These are phyloP conservation scores for Leptopterna dolabrata DNA, from an alignment of 2,888 invertebrate genomes.

Conservation along the genomic window DNA sequence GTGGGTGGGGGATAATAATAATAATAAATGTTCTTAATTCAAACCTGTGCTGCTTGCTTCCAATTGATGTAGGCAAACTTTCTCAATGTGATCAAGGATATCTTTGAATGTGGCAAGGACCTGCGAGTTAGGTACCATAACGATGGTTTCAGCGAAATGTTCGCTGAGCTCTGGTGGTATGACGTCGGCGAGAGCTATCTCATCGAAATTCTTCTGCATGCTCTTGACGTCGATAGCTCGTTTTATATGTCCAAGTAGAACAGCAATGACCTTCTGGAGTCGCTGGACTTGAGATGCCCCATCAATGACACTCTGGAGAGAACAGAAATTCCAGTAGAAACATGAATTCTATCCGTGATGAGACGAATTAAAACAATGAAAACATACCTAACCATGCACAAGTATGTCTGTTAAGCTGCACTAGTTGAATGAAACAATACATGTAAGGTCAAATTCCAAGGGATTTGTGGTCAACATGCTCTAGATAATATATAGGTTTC, in stretches of 20 bases:
- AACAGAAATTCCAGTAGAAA: not conserved
- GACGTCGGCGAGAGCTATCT: constrained; percentile 47
- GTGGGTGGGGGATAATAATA: too few species aligned
- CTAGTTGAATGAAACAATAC: too few species aligned
- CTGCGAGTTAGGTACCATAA: constrained; percentile 49
- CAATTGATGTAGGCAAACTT: constrained; percentile 42
- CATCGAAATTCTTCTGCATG: constrained; percentile 4
- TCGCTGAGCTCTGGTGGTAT: constrained; percentile 53
- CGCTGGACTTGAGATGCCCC: constrained; percentile 53
- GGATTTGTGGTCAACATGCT: too few species aligned
- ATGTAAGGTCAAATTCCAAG: too few species aligned
- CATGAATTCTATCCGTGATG: not conserved
- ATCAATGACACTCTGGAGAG: not conserved
- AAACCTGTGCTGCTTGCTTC: constrained; percentile 42
- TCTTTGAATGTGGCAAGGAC: constrained; percentile 52
- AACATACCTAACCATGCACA: too few species aligned
- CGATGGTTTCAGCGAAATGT: constrained; percentile 41
- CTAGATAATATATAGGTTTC: too few species aligned
- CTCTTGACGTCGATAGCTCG: constrained; percentile 24
- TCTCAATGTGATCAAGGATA: constrained; percentile 55
- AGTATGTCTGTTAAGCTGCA: too few species aligned
- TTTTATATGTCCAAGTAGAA: constrained; percentile 47
- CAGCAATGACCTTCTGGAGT: constrained; percentile 53
- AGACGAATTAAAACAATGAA: too few species aligned
- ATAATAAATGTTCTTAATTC: not conserved